A percentile compares a stretch with the other conserved stretches of the same genome.
phyloP scores from a whole-genome alignment of 2,113 vertebrate species.

The Leucoraja erinaceus region DNA sequence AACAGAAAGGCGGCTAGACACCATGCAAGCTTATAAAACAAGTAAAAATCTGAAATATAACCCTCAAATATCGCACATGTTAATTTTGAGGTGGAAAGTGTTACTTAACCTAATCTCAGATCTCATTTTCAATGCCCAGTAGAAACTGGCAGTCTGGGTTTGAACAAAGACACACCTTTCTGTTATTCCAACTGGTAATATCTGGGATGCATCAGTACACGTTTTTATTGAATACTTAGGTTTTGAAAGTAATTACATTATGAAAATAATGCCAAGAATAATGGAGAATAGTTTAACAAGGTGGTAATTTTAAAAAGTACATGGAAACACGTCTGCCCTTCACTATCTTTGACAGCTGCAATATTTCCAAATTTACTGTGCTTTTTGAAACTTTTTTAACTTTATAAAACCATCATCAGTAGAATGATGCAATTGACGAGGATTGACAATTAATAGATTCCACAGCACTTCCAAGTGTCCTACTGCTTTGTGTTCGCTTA shows the following conservation, averaged over 20 bases:
- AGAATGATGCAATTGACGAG: no score
- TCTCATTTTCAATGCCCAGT: background rate
- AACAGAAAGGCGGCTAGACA: background rate
- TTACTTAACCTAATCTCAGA: background rate
- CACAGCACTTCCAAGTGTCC: no score
- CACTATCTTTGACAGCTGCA: background rate
- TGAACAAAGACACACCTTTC: background rate
- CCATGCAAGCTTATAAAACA: background rate
- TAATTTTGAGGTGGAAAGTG: slow-evolving; percentile 19
- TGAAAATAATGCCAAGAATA: background rate
- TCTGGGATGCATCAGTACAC: background rate
- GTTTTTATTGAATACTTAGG: background rate
- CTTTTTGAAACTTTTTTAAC: background rate
- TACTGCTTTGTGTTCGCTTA: no score
- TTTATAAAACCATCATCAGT: no score
- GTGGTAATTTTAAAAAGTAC: background rate
- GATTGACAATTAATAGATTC: no score
- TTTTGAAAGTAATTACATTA: background rate
- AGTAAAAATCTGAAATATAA: background rate
- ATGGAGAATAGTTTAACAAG: background rate
- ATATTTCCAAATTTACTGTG: background rate
- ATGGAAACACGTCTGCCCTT: background rate
- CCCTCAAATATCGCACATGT: background rate
- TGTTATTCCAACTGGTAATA: background rate
- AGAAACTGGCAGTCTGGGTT: background rate